Evolutionary conservation across 2,113 vertebrate genomes (phyloP).

Genomic region (Crypturellus undulatus): DNA sequence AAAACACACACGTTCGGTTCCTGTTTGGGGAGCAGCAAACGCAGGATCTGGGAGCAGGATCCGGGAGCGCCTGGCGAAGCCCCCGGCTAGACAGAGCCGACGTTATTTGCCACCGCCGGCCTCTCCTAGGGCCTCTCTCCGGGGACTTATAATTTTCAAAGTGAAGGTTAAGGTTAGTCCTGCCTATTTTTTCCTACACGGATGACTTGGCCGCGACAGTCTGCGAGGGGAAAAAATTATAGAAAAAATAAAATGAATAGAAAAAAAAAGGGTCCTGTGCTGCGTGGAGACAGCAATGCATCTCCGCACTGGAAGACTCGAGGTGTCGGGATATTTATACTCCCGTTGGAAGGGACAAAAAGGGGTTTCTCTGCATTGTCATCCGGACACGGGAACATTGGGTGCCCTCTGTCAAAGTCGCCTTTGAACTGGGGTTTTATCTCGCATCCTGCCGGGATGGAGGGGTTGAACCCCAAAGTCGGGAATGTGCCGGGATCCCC

Average conservation of each 20-base stretch:
- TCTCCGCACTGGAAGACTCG: slow-evolving; percentile 23
- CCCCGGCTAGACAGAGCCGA: slow-evolving; percentile 22
- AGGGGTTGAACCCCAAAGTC: slow-evolving; percentile 65
- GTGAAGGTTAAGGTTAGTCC: slow-evolving; percentile 64
- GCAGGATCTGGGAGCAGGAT: neutral
- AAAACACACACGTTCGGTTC: neutral
- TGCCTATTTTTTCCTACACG: slow-evolving; percentile 44
- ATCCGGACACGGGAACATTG: slow-evolving; percentile 58
- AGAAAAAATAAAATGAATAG: neutral
- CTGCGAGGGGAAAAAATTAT: slow-evolving; percentile 19
- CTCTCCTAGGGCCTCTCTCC: slow-evolving; percentile 40
- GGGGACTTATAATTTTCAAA: slow-evolving; percentile 49
- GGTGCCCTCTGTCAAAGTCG: slow-evolving; percentile 69
- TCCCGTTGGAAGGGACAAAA: slow-evolving; percentile 46
- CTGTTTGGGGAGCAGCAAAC: neutral
- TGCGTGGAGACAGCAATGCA: slow-evolving; percentile 13
- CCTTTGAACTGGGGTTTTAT: slow-evolving; percentile 75
- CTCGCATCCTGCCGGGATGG: slow-evolving; percentile 69
- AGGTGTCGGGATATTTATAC: slow-evolving; percentile 66
- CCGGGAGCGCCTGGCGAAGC: neutral
- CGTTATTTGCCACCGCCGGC: slow-evolving; percentile 43
- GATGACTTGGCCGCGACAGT: neutral
- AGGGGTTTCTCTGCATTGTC: slow-evolving; percentile 44
- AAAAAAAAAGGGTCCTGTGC: neutral
- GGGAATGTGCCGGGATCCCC: neutral